Evolutionary conservation across 1,140 invertebrate genomes (phyloP), one percentile per base, ranked within the genome.

Genomic region (Oreohelix idahoensis): DNA sequence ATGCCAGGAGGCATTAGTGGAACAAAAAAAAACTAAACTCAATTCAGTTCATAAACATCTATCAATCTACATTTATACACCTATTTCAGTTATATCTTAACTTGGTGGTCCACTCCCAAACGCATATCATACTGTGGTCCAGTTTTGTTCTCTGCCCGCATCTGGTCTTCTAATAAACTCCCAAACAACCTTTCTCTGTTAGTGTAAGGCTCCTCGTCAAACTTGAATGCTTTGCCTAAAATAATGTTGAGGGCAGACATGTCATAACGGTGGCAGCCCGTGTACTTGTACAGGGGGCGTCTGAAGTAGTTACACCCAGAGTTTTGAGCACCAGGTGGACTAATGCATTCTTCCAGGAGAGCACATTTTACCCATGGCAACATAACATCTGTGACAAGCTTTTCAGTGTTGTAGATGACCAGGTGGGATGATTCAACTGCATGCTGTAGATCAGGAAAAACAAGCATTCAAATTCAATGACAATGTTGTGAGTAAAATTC

Each of bases 301-400:
- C 97, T 97, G 92, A 87, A 97, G 95, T 92, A 97, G 85, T 93
- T 90, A 84, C 93, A 94, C 39, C 92, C 93, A 38, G 89, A 90
- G 82, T 93, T 91, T 88, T 94, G 93, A 71, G 93, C 93, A 29
- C 96, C 97, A 86, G 97, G 96, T 38, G 97, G 97, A 93, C 95
- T 95, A 86, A 98, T 96, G 93, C 97, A 98, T 90, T 97, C 96
- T 86, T 95, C 94, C 69, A 96, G 96, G 70, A 98, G 93, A 42
- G 96, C 95, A 93, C 97, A 98, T 91, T 97, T 96, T n/a, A 98
- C 94, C 97, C 97, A 98, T 58, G 96, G 96, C 86, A 96, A 92
- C 96, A 98, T 97, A 58, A 98, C 51, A 38, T 83, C 51, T 49
- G 45, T 74, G 29, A 39, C 58, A 0, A 96, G 94, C 26, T 92